Conservation (phyloP, 2,113 vertebrate genomes). For the Atractosteus spatula region DNA sequence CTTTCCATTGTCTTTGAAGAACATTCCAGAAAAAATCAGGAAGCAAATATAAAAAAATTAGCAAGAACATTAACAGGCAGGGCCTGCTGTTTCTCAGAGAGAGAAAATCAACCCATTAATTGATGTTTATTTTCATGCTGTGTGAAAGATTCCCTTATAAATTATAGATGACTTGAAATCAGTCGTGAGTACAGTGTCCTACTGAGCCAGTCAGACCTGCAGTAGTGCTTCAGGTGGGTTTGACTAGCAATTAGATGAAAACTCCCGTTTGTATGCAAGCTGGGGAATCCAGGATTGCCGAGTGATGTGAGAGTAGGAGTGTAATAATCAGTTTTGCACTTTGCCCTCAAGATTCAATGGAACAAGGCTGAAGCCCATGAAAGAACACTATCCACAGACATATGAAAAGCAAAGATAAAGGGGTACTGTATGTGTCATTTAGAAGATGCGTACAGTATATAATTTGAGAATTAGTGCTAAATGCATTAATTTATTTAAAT, state of each 20-base stretch:
- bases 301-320: background rate
- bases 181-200: slow-evolving; percentile 27
- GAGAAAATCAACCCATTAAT: slow-evolving; percentile 53
- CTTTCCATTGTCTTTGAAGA: no score
- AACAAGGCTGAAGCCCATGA: slow-evolving; percentile 6
- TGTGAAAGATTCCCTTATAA: slow-evolving; percentile 45
- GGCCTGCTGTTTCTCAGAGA: slow-evolving; percentile 38
- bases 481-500: no score
- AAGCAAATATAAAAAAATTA: slow-evolving; percentile 34
- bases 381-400: no score
- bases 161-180: slow-evolving; percentile 50
- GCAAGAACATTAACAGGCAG: background rate
- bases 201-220: slow-evolving; percentile 28
- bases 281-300: background rate
- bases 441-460: no score
- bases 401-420: background rate
- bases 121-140: slow-evolving; percentile 59
- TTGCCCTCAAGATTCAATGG: slow-evolving; percentile 9
- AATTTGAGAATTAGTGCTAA: no score
- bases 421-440: background rate
- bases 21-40: no score
- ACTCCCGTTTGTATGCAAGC: no score
- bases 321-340: background rate
- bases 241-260: background rate
- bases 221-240: slow-evolving; percentile 10